Conservation (phyloP, 2,888 invertebrate genomes). For the Heterodera filipjevi region DNA sequence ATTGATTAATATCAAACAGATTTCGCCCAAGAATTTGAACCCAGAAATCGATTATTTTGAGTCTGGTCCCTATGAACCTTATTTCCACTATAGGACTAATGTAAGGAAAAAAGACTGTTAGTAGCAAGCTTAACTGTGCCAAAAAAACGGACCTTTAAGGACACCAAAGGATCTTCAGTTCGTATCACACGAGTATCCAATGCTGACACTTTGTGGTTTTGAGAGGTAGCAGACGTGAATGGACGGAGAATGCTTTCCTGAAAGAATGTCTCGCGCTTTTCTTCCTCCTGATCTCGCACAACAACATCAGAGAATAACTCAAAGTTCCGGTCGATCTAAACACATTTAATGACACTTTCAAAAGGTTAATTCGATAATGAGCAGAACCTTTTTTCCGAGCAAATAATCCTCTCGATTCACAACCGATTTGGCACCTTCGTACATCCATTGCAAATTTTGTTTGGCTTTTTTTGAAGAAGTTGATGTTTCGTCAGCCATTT, state of each 20-base stretch:
- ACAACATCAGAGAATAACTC: constrained; percentile 62
- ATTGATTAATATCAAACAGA: too few species aligned
- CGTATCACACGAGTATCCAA: constrained; percentile 52
- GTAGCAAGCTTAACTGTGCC: background rate
- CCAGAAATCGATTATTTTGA: too few species aligned
- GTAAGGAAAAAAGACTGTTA: too few species aligned
- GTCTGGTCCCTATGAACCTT: too few species aligned
- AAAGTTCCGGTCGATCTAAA: constrained; percentile 59
- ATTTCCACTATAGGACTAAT: too few species aligned
- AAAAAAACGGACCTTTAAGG: constrained; percentile 50
- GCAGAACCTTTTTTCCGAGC: constrained; percentile 55
- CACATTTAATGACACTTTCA: constrained; percentile 2
- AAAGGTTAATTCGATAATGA: background rate
- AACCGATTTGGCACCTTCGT: constrained; percentile 56
- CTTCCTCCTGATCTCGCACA: constrained; percentile 49
- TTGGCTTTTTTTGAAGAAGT: background rate
- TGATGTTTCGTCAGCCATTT: background rate
- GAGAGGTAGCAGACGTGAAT: background rate
- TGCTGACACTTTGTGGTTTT: constrained; percentile 22
- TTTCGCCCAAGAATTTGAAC: too few species aligned
- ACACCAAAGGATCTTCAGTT: constrained; percentile 59
- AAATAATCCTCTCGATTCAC: constrained; percentile 61
- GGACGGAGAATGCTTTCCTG: constrained; percentile 7
- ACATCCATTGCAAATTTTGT: constrained; percentile 53
- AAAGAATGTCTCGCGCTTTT: constrained; percentile 34